Evolutionary conservation across 2,888 invertebrate species (phyloP), one percentile per base, ranked within the genome.

Genomic region (Pristionchus arcanus): DNA sequence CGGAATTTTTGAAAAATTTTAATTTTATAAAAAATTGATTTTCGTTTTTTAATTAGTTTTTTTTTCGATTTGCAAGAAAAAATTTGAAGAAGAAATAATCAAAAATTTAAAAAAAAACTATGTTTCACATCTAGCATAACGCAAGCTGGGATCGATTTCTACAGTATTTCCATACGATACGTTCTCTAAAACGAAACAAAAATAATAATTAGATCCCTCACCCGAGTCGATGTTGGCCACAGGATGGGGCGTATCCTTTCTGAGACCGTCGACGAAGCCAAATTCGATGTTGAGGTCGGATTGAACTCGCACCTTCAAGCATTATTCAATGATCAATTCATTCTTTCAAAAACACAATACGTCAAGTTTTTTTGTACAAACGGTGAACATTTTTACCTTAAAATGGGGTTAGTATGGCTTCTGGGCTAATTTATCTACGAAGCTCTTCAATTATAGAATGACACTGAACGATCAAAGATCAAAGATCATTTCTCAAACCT

Each of bases 261-360:
- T 59, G 31, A 88, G 71, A 21, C 37, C 87, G 28, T 88, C 74
- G 15, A 88, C 87, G 87, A 88, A 74, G 49, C 87, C 87, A 37
- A 59, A 88, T 25, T 68, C 87, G 55, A 74, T n/a, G 74, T 88
- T 88, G 74, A 88, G 71, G 16, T 71, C 87, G 25, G 87, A 88
- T 88, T 88, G 87, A 16, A 88, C 74, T 21, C 74, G 71, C 15
- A 88, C 74, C 87, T 88, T 4, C 1, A 42, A n/a, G 7, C 31
- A 25, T 2, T 28, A 11, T 42, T 85, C 42, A 42, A 42, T 42
- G 42, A 5, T 42, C 42, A 42, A 42, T 42, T 42, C 42, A n/a
- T n/a, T n/a, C n/a, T n/a, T n/a, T n/a, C n/a, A n/a, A n/a, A n/a
- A n/a, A n/a, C n/a, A n/a, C n/a, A n/a, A n/a, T n/a, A n/a, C n/a